These are phyloP conservation scores for Aramus guarauna DNA, from an alignment of 2,113 vertebrate species.

Conservation along the genomic window DNA sequence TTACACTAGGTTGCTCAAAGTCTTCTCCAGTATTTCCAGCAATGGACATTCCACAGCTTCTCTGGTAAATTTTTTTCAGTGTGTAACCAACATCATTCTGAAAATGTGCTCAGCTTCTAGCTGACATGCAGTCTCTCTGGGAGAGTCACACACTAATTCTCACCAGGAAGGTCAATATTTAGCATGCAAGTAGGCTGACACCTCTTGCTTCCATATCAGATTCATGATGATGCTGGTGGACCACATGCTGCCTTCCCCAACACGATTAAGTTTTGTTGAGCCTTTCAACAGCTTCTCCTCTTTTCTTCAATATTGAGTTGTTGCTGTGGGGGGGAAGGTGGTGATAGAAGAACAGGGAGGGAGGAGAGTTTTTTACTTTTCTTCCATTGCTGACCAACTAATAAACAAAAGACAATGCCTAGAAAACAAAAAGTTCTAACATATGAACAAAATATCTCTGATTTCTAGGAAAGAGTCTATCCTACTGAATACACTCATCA, in stretches of 20 bases:
- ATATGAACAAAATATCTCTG: neutral
- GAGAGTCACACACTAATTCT: neutral
- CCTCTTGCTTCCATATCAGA: neutral
- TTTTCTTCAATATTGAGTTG: neutral
- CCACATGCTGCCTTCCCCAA: neutral
- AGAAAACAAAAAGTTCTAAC: neutral
- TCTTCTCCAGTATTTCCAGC: neutral
- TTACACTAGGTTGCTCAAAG: neutral
- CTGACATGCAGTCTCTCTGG: neutral
- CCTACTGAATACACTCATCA: neutral
- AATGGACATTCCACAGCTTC: neutral
- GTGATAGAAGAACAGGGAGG: neutral
- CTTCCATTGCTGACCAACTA: neutral
- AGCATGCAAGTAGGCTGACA: neutral
- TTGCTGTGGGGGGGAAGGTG: fast-evolving
- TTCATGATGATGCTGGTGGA: neutral
- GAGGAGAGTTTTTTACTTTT: neutral
- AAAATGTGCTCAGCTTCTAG: neutral
- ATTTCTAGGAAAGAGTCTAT: constrained; percentile 9
- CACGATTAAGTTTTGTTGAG: neutral
- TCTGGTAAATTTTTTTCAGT: neutral
- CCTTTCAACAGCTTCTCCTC: neutral
- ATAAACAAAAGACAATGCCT: neutral
- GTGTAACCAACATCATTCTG: fast-evolving
- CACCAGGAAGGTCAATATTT: neutral